Evolutionary conservation across 2,113 vertebrate genomes (phyloP), one percentile per base, ranked within the genome.

Genomic region (Pangasianodon gigas): DNA sequence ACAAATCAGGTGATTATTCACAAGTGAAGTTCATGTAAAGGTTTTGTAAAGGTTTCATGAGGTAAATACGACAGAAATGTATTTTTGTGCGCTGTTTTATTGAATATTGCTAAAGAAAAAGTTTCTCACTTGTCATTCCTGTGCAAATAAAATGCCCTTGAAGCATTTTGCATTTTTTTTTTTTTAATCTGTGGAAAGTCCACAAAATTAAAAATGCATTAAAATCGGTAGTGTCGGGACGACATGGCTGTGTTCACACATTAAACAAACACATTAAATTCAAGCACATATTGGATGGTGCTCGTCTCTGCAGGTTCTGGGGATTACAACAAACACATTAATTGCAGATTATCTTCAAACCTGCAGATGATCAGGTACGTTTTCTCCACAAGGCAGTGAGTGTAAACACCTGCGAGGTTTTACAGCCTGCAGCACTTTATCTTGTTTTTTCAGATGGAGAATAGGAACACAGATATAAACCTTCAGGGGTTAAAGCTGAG

Each of bases 331-430:
- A 46, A 79, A 32, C 46, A 41, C 52, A 11, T 84, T 84, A 84
- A 82, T 13, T 41, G 32, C 54, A 5, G 54, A 84, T 84, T 84
- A 84, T 84, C 54, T 84, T 84, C 81, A 84, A 60, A 58, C 81
- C 81, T 21, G 54, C 81, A 37, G 81, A 41, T 58, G 81, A 83
- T 41, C 81, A 44, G 54, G 54, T 10, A 0, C 2, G 1, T 81
- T 52, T 81, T 81, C 79, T 32, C 32, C 52, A 26, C 4, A 3
- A 84, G 32, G 54, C 54, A 24, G 18, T 4, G 54, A 84, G 54
- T 58, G 32, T 10, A 84, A 84, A 60, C 19, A 60, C 32, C 54
- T 84, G 9, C 7, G 1, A 24, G 54, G n/a, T 58, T 84, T 44
- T 60, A 41, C 21, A 54, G n/a, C 26, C 77, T 51, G 46, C 77